Conservation (phyloP, 30 jellyfish, hydroid and myxozoan species). For the Aurelia coerulea region DNA sequence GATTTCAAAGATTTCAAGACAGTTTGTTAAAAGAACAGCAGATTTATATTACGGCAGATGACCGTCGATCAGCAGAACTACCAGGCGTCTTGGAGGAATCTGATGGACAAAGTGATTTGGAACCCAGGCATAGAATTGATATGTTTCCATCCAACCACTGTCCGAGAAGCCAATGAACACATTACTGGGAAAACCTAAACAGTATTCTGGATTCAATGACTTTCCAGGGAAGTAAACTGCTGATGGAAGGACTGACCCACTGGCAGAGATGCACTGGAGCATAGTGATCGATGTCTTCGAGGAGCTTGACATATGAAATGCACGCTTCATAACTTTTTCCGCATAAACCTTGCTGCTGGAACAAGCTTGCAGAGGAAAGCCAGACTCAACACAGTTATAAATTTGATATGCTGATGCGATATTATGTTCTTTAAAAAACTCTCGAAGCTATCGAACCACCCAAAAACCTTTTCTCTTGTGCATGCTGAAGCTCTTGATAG, state of each 20-base stretch:
- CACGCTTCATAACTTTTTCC: neutral
- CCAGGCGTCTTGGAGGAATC: neutral
- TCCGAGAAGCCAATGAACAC: neutral
- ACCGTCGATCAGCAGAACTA: too few species aligned
- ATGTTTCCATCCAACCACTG: conserved; percentile 5
- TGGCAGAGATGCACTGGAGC: neutral
- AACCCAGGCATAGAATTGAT: conserved; percentile 5
- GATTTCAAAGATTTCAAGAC: too few species aligned
- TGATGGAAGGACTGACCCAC: neutral
- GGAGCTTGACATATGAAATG: neutral
- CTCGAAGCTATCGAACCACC: conserved; percentile 15
- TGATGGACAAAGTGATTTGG: neutral
- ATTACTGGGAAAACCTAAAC: neutral
- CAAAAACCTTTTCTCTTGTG: conserved; percentile 8
- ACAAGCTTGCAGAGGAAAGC: too few species aligned
- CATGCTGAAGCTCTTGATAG: conserved; percentile 16
- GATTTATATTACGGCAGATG: neutral
- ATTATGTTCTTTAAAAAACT: neutral
- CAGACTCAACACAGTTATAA: neutral
- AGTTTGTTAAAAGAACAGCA: too few species aligned
- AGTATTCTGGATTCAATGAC: neutral
- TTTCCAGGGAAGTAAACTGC: conserved; percentile 1
- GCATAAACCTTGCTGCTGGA: neutral
- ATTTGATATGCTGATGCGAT: conserved; percentile 12
- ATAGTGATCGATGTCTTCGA: neutral